A percentile compares a stretch with the other conserved stretches of the same genome.
These are phyloP conservation scores for Pseudorhombus dupliciocellatus DNA, from an alignment of 2,113 vertebrate species.

Conservation along the genomic window DNA sequence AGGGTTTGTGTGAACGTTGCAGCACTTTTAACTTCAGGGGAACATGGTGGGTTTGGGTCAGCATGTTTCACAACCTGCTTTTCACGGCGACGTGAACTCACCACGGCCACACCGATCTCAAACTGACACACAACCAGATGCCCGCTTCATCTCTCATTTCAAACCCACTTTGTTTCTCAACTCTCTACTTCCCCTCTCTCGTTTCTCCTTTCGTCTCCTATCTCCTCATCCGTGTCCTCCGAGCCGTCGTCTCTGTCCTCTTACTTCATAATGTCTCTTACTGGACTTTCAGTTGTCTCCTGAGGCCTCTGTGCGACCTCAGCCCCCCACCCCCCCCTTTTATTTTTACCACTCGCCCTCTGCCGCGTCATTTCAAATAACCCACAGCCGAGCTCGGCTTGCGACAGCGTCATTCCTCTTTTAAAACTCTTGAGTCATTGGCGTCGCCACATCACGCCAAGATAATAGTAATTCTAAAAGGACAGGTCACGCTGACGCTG, in stretches of 20 bases:
- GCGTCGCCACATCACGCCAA: constrained; percentile 30
- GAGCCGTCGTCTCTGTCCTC: background rate
- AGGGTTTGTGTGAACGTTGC: constrained; percentile 19
- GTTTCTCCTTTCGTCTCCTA: constrained; percentile 8
- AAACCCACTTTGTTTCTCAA: constrained; percentile 34
- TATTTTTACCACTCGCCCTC: background rate
- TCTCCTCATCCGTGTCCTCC: background rate
- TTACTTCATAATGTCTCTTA: constrained; percentile 11
- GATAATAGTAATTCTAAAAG: constrained; percentile 38
- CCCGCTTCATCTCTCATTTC: constrained; percentile 50
- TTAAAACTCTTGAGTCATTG: constrained; percentile 29
- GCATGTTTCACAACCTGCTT: constrained; percentile 74
- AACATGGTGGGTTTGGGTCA: constrained; percentile 66
- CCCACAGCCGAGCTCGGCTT: constrained; percentile 40
- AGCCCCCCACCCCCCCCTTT: constrained; percentile 29
- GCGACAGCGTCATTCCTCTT: constrained; percentile 35
- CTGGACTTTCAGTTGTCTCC: constrained; percentile 32
- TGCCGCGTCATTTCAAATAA: constrained; percentile 28
- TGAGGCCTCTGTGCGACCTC: constrained; percentile 35
- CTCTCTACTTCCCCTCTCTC: constrained; percentile 31
- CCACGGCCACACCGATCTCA: constrained; percentile 65
- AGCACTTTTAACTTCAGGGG: constrained; percentile 53
- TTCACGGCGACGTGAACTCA: constrained; percentile 45
- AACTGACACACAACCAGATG: constrained; percentile 28
- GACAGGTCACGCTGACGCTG: constrained; percentile 19